These are phyloP conservation scores for Leptobrachium leishanense DNA, from an alignment of 2,113 vertebrate species.

Conservation along the genomic window DNA sequence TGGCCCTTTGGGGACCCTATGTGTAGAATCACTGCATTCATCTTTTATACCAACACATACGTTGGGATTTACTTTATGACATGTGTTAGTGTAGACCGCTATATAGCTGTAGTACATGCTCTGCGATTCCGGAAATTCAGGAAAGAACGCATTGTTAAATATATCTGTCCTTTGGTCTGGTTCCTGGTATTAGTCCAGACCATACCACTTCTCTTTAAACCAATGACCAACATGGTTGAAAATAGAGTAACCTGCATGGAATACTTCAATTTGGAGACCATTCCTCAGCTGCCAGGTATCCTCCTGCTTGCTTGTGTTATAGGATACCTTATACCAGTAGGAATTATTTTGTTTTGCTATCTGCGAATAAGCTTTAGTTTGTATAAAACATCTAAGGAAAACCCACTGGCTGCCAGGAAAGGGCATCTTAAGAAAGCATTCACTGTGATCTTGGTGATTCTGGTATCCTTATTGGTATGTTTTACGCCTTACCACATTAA, in stretches of 20 bases:
- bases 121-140: conserved; percentile 61
- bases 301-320: conserved; percentile 68
- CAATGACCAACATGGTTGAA: conserved; percentile 57
- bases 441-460: conserved; percentile 72
- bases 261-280: conserved; percentile 68
- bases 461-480: conserved; percentile 70
- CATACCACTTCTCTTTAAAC: conserved; percentile 65
- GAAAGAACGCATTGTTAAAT: conserved; percentile 60
- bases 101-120: conserved; percentile 76
- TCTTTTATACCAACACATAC: conserved; percentile 80
- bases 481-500: conserved; percentile 82
- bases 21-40: conserved; percentile 71
- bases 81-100: conserved; percentile 79
- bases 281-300: conserved; percentile 62
- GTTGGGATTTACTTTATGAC: conserved; percentile 82
- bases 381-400: conserved; percentile 64
- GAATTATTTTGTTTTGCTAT: conserved; percentile 75
- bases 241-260: conserved; percentile 78
- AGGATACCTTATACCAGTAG: conserved; percentile 73
- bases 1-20: conserved; percentile 80
- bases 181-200: conserved; percentile 68
- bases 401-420: conserved; percentile 57
- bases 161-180: conserved; percentile 73
- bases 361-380: conserved; percentile 74
- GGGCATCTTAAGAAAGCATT: conserved; percentile 68